A percentile compares a stretch with the other conserved stretches of the same genome.
These are phyloP conservation scores for Frankliniella intonsa DNA, from an alignment of 2,888 invertebrate genomes.

Conservation along the genomic window DNA sequence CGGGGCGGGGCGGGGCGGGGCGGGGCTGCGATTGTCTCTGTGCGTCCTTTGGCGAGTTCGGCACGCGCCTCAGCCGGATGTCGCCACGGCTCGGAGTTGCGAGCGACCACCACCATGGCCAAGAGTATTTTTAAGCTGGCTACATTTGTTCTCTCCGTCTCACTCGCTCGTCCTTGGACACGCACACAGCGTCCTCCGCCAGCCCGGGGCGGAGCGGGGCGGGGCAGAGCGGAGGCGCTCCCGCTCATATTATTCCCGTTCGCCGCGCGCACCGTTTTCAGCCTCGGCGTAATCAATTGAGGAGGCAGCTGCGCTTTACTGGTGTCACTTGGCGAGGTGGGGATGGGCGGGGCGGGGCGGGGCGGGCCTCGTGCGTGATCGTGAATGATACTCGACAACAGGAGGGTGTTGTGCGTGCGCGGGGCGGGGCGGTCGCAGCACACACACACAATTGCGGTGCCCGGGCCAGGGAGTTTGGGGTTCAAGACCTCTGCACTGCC, in stretches of 20 bases:
- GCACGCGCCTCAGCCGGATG: slow-evolving; percentile 1
- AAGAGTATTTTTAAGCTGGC: slow-evolving; percentile 21
- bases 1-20: too few relatives aligned
- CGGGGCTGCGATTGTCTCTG: not conserved
- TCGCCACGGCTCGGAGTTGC: not conserved
- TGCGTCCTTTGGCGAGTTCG: slow-evolving; percentile 5
- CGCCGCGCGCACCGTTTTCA: too few relatives aligned
- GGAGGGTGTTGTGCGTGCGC: not conserved
- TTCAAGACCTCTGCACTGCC: too few relatives aligned
- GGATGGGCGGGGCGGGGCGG: too few relatives aligned
- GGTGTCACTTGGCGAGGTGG: not conserved
- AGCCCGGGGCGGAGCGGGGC: too few relatives aligned
- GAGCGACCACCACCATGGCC: not conserved
- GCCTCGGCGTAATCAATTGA: not conserved
- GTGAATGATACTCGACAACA: not conserved
- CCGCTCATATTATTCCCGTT: too few relatives aligned
- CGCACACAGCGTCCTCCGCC: not conserved
- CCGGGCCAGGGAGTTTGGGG: too few relatives aligned
- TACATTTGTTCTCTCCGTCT: slow-evolving; percentile 5
- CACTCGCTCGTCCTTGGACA: not conserved
- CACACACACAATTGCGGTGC: not conserved
- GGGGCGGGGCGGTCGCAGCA: not conserved
- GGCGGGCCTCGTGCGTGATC: not conserved
- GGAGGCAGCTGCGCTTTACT: not conserved
- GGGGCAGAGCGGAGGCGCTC: too few relatives aligned